These are phyloP conservation scores for Eristalinus aeneus DNA, from an alignment of 2,888 invertebrate species.

Conservation along the genomic window DNA sequence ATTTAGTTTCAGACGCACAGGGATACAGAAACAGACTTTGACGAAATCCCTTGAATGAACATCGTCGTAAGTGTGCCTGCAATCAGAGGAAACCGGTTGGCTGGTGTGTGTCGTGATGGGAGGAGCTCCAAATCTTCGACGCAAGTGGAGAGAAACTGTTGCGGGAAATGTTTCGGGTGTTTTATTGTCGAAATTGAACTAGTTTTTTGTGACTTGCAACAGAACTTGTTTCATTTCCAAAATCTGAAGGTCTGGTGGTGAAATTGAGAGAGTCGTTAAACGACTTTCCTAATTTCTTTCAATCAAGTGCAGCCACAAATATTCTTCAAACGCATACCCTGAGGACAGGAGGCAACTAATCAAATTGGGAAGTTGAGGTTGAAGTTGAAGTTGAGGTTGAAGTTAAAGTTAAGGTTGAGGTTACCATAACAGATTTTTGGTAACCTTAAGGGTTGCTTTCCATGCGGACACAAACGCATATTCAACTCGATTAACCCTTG, in stretches of 20 bases:
- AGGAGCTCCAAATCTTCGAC: background rate
- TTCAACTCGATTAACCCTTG: background rate
- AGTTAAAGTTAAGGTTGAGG: background rate
- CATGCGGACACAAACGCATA: background rate
- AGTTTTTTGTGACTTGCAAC: background rate
- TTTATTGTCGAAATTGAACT: background rate
- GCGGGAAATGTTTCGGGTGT: background rate
- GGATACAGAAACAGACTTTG: constrained; percentile 3
- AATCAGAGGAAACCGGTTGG: background rate
- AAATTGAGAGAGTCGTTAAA: background rate
- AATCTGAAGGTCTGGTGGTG: background rate
- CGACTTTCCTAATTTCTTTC: background rate
- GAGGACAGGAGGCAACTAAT: background rate
- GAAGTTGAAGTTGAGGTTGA: background rate
- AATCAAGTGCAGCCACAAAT: background rate
- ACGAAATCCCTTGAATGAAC: constrained; percentile 12
- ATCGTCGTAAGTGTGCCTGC: background rate
- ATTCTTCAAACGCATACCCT: no score
- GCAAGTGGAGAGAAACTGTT: background rate
- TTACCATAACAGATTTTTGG: background rate
- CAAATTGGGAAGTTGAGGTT: background rate
- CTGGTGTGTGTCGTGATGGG: background rate
- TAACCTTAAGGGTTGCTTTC: background rate
- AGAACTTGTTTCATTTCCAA: background rate
- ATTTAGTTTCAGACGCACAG: constrained; percentile 6